Percentiles rank a stretch among this genome's conserved stretches.
These are phyloP conservation scores for Paraescarpia echinospica DNA, from an alignment of 1,140 invertebrate genomes.

Conservation along the genomic window DNA sequence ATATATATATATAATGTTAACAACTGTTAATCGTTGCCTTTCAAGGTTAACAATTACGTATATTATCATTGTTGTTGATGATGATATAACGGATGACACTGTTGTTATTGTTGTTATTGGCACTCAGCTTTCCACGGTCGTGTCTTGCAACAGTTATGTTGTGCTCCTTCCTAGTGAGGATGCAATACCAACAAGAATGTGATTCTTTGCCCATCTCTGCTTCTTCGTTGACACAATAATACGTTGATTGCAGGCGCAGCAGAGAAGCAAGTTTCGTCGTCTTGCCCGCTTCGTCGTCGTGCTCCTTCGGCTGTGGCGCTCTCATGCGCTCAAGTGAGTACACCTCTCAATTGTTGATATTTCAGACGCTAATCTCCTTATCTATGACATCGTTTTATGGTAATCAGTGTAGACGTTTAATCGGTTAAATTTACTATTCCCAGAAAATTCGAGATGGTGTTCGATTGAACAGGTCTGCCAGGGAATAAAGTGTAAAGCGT, in stretches of 20 bases:
- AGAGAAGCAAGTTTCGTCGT: background rate
- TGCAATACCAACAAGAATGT: too few species aligned
- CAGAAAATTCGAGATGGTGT: too few species aligned
- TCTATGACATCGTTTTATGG: background rate
- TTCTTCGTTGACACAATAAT: background rate
- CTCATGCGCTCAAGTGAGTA: background rate
- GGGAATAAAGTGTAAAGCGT: too few species aligned
- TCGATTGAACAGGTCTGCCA: too few species aligned
- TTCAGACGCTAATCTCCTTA: background rate
- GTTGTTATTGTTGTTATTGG: background rate
- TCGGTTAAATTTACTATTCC: background rate
- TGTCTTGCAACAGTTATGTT: too few species aligned
- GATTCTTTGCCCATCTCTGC: too few species aligned
- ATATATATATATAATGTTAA: too few species aligned
- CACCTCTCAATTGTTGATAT: background rate
- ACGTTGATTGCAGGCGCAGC: background rate
- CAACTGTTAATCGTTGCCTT: too few species aligned
- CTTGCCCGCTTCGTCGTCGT: constrained; percentile 12
- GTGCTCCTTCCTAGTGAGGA: too few species aligned
- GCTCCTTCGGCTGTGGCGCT: background rate
- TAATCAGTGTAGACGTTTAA: background rate
- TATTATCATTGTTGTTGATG: too few species aligned
- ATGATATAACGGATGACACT: background rate
- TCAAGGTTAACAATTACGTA: too few species aligned
- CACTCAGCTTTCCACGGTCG: background rate